phyloP scores from a whole-genome alignment of 2,888 invertebrate species.

The Lottia scabra region DNA sequence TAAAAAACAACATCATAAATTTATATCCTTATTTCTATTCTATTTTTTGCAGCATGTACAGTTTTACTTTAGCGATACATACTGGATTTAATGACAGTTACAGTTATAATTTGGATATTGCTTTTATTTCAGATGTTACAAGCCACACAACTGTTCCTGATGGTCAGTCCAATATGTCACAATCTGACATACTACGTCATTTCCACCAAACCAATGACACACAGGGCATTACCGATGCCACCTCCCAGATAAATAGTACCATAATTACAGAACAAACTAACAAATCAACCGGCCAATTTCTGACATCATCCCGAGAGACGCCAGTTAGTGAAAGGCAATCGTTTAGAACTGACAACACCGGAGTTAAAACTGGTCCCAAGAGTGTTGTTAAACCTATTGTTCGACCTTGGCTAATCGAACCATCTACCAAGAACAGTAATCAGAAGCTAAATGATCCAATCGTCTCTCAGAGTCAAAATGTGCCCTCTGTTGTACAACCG shows the following conservation, averaged over 20 bases:
- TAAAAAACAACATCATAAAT: too few species aligned
- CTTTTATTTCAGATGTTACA: neutral
- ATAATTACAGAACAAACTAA: neutral
- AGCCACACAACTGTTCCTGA: neutral
- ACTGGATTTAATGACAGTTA: too few species aligned
- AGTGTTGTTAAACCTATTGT: slow-evolving; percentile 32
- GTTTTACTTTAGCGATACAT: too few species aligned
- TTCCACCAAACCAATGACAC: neutral
- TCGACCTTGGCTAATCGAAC: slow-evolving; percentile 29
- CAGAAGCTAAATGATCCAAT: neutral
- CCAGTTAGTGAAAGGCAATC: neutral
- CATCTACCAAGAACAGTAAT: neutral
- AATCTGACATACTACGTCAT: neutral
- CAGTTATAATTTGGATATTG: too few species aligned
- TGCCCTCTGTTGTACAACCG: neutral
- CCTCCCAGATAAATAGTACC: neutral
- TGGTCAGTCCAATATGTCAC: neutral
- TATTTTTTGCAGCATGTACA: too few species aligned
- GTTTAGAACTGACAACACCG: neutral
- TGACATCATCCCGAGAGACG: neutral
- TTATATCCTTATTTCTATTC: too few species aligned
- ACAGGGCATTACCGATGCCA: too few species aligned
- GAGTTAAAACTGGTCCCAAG: slow-evolving; percentile 13
- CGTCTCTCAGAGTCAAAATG: too few species aligned
- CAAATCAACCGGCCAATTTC: neutral